phyloP scores from a whole-genome alignment of 2,888 invertebrate species.

The Pristionchus entomophagus region DNA sequence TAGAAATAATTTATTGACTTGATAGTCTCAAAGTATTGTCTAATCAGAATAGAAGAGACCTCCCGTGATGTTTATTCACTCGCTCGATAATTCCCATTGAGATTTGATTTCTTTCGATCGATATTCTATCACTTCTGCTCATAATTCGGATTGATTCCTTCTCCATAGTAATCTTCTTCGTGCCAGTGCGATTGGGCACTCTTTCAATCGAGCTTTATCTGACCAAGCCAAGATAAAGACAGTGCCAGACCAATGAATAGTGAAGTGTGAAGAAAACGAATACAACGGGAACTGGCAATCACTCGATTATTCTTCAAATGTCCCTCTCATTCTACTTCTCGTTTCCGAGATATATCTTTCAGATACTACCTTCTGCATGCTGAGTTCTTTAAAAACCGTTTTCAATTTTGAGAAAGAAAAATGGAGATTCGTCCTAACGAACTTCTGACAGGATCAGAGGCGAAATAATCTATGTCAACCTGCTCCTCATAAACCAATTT shows the following conservation, averaged over 20 bases:
- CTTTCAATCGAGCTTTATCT: conserved; percentile 21
- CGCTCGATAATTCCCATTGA: conserved; percentile 4
- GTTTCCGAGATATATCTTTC: background rate
- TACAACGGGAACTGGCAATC: background rate
- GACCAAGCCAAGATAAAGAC: background rate
- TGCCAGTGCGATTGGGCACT: conserved; percentile 11
- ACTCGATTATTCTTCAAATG: background rate
- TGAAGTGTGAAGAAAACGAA: background rate
- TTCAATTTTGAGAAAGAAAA: too few species aligned
- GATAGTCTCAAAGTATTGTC: conserved; percentile 15
- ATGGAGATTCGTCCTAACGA: too few species aligned
- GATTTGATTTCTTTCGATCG: conserved; percentile 7
- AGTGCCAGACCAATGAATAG: background rate
- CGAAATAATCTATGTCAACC: too few species aligned
- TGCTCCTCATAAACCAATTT: too few species aligned
- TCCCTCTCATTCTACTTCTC: background rate
- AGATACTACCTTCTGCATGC: background rate
- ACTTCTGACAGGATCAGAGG: too few species aligned
- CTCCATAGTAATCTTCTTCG: background rate
- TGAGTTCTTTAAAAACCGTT: background rate
- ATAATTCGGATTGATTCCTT: background rate
- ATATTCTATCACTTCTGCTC: conserved; percentile 20
- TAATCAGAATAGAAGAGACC: conserved; percentile 19
- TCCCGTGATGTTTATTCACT: background rate
- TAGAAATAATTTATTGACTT: conserved; percentile 21